Evolutionary conservation across 1,140 invertebrate species (phyloP).

Genomic region (Bombus vancouverensis): DNA sequence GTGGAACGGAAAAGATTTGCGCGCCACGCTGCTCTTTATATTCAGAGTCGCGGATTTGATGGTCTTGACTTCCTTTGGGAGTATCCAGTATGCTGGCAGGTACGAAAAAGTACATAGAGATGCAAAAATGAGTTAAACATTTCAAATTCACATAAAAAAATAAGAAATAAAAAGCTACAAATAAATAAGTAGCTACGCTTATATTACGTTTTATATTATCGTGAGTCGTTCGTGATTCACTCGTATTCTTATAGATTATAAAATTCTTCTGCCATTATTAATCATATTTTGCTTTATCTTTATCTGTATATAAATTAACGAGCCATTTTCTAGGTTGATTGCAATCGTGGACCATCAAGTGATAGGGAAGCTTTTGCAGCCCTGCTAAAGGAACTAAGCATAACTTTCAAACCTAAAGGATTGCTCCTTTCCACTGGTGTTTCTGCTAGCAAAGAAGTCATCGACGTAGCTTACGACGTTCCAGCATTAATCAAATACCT

Average conservation of each 20-base stretch:
- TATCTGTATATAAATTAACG: too few species aligned
- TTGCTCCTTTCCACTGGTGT: conserved; percentile 91
- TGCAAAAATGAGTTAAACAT: neutral
- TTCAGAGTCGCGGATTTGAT: conserved; percentile 89
- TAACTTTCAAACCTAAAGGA: conserved; percentile 86
- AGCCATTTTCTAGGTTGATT: conserved; percentile 85
- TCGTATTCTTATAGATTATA: neutral
- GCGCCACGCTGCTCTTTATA: conserved; percentile 86
- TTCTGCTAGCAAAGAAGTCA: conserved; percentile 94
- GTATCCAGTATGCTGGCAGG: conserved; percentile 95
- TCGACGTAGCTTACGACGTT: conserved; percentile 91
- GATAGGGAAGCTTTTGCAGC: conserved; percentile 90
- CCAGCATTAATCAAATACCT: conserved; percentile 85
- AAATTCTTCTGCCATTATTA: neutral
- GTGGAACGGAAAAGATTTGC: conserved; percentile 86
- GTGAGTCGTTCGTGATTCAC: neutral
- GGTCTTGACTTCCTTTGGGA: conserved; percentile 95
- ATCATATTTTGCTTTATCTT: neutral
- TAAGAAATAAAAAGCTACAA: neutral
- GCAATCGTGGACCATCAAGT: conserved; percentile 88
- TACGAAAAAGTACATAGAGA: conserved; percentile 57
- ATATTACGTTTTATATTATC: neutral
- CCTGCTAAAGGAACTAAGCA: conserved; percentile 90
- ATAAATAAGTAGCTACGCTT: neutral
- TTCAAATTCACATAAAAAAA: neutral